These are phyloP conservation scores for Yponomeuta malinellus DNA, from an alignment of 2,888 invertebrate species.

Conservation along the genomic window DNA sequence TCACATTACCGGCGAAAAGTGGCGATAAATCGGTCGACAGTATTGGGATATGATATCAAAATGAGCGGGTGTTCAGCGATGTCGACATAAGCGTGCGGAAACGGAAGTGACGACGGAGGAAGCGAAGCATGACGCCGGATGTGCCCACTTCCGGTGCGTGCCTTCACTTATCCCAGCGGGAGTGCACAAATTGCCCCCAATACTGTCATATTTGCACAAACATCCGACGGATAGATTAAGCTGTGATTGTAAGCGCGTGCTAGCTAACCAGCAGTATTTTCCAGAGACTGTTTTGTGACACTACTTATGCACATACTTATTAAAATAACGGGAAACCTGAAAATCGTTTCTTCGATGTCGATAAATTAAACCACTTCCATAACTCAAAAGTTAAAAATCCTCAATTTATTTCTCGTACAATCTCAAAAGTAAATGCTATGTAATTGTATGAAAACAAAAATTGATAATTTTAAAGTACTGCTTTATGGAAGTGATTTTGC, in stretches of 20 bases:
- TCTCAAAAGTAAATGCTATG: no score
- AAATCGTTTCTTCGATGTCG: no score
- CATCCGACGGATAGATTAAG: background rate
- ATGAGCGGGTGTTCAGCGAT: constrained; percentile 45
- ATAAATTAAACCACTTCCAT: no score
- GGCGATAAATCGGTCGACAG: background rate
- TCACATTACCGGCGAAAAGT: background rate
- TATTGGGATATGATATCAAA: constrained; percentile 6
- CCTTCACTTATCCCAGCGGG: constrained; percentile 71
- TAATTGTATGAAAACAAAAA: no score
- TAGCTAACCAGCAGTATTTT: background rate
- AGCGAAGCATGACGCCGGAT: constrained; percentile 64
- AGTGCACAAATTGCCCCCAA: constrained; percentile 40
- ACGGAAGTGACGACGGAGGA: constrained; percentile 66
- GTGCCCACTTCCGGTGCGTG: constrained; percentile 60
- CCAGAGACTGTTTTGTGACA: no score
- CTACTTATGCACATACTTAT: no score
- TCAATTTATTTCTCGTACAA: no score
- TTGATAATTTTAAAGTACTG: no score
- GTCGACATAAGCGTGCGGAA: constrained; percentile 56
- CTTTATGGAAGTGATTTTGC: no score
- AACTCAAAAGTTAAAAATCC: no score
- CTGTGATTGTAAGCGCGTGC: background rate
- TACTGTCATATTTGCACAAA: constrained; percentile 13
- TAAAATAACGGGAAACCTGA: no score